Conservation (phyloP, 2,888 invertebrate genomes). For the Dryococelus australis region DNA sequence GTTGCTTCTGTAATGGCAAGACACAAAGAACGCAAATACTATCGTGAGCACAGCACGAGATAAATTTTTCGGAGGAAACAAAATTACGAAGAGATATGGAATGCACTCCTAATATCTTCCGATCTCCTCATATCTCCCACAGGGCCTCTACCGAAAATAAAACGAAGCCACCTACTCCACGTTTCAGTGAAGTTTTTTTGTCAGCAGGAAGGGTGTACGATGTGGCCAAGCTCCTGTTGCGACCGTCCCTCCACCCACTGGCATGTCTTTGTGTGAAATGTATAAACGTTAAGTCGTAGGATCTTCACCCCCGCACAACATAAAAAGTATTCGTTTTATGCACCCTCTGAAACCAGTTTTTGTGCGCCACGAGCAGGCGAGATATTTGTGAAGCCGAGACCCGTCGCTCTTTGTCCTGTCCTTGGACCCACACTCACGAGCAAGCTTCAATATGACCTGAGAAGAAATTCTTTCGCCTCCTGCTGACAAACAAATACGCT, state of each 20-base stretch:
- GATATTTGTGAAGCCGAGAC: background rate
- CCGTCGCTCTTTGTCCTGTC: background rate
- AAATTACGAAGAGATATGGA: too few relatives aligned
- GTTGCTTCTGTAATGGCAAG: too few relatives aligned
- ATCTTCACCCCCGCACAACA: background rate
- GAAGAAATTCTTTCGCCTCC: background rate
- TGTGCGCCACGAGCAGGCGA: background rate
- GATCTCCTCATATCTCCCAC: too few relatives aligned
- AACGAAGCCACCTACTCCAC: too few relatives aligned
- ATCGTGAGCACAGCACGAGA: too few relatives aligned
- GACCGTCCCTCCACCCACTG: background rate
- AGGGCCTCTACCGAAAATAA: too few relatives aligned
- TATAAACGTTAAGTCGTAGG: background rate
- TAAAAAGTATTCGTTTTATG: background rate
- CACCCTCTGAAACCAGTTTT: background rate
- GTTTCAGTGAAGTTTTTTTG: too few relatives aligned
- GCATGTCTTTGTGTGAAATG: background rate
- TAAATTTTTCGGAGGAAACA: too few relatives aligned
- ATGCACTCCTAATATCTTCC: too few relatives aligned
- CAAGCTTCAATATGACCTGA: background rate
- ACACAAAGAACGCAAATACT: too few relatives aligned
- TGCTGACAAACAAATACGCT: background rate
- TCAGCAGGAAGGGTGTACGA: background rate
- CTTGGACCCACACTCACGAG: background rate
- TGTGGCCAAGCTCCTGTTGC: background rate